phyloP scores from a whole-genome alignment of 2,888 invertebrate genomes.

The Keiferia lycopersicella region DNA sequence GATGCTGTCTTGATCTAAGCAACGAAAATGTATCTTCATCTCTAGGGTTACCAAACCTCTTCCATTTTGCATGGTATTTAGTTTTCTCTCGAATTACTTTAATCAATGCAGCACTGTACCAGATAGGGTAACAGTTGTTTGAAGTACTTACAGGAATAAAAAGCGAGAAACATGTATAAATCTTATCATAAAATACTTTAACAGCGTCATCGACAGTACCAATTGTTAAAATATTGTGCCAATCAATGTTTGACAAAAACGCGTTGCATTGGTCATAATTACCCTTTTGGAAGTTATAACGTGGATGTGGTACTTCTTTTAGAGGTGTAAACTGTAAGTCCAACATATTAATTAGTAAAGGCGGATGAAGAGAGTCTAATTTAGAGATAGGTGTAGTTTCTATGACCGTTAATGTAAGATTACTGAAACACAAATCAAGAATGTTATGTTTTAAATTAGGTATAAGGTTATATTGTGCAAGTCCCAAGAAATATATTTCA shows the following conservation, averaged over 20 bases:
- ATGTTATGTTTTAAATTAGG: neutral
- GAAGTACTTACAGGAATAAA: neutral
- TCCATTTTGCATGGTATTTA: slow-evolving; percentile 11
- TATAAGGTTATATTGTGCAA: slow-evolving; percentile 6
- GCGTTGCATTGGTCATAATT: neutral
- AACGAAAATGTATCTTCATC: slow-evolving; percentile 5
- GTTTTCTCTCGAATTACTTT: slow-evolving; percentile 9
- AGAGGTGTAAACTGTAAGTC: neutral
- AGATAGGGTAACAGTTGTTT: slow-evolving; percentile 1
- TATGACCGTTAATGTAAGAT: neutral
- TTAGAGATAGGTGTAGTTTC: neutral
- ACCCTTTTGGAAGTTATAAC: neutral
- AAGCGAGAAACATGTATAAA: neutral
- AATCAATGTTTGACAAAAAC: neutral
- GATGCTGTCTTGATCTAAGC: neutral
- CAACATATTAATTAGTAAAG: neutral
- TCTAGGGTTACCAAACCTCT: neutral
- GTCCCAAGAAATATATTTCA: neutral
- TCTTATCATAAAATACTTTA: slow-evolving; percentile 1
- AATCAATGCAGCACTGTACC: slow-evolving; percentile 6
- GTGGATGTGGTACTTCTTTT: neutral
- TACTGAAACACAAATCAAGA: slow-evolving; percentile 17
- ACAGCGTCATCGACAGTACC: slow-evolving; percentile 9
- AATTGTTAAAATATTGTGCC: neutral
- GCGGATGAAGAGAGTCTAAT: slow-evolving; percentile 12